A percentile compares a stretch with the other conserved stretches of the same genome.
Conservation (phyloP, 2,113 vertebrate genomes). For the Leptobrachium ailaonicum region DNA sequence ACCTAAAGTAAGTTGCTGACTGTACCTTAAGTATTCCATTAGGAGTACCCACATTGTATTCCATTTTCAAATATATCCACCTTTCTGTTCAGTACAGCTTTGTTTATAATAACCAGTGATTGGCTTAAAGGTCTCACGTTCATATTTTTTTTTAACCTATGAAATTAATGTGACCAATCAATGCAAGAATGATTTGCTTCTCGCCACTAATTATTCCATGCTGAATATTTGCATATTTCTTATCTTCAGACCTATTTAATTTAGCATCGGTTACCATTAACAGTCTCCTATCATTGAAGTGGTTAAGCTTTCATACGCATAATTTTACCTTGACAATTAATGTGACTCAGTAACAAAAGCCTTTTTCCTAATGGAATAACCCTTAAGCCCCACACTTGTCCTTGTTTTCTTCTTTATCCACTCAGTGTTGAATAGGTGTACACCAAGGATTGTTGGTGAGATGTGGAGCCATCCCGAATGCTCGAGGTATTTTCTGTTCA, state of each 20-base stretch:
- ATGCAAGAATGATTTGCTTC: no score
- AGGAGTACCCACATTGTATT: no score
- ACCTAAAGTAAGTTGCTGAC: not conserved
- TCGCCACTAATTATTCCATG: no score
- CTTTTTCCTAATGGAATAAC: not conserved
- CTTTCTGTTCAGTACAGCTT: no score
- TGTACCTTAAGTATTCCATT: not conserved
- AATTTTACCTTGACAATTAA: not conserved
- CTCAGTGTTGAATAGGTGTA: not conserved
- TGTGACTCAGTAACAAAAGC: not conserved
- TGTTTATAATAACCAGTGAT: no score
- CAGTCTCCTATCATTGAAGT: not conserved
- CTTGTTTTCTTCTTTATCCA: not conserved
- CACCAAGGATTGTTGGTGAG: not conserved
- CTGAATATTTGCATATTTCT: no score
- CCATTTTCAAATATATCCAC: no score
- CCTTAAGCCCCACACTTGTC: not conserved
- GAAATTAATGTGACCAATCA: no score
- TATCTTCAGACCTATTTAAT: not conserved
- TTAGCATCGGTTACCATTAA: not conserved
- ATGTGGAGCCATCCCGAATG: not conserved
- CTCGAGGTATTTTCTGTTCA: not conserved
- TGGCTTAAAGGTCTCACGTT: no score
- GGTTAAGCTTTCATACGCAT: not conserved
- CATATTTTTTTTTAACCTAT: no score